Base-by-base conservation (phyloP, 2,797 vertebrate genomes). In the Pipistrellus nathusii region DNA sequence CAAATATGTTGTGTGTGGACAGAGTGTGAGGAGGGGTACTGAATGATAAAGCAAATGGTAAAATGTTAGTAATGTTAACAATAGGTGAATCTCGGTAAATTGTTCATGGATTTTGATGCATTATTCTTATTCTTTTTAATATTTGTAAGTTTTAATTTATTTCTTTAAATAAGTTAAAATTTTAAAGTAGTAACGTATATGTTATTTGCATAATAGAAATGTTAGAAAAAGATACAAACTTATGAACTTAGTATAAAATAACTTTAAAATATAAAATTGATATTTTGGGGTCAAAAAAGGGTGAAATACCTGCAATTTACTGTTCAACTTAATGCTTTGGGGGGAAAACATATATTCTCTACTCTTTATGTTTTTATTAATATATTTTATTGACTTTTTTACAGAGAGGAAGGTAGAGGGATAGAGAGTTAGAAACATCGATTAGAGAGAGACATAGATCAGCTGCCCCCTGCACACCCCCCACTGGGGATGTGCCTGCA, bases 251-350 rank as follows among this genome's bases (percentile, higher is more conserved):
- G 77, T 64, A 2, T 46, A 80, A 88, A 91, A 55, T 44, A 62
- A 41, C 12, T 44, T 78, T 46, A 25, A 82, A 90, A 88, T 53
- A 71, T 77, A 12, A 82, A 88, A 62, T 77, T 32, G 3, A 41
- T 48, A 30, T 91, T 88, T 94, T 88, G 6, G 46, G 6, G 7
- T 64, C 32, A 85, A n/a, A 62, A 75, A 48, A 15, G 0, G 11
- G 9, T 88, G 44, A 82, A 51, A 68, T 73, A 78, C 13, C 46
- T 0, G 3, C 51, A 32, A 88, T 78, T 62, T 83, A 8, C 55
- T 55, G 23, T 35, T 77, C 66, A 81, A n/a, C 15, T 90, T 89
- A 64, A 55, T 71, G 18, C 6, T n/a, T 82, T 93, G 91, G 75
- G 11, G 7, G 0, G 3, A 27, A 88, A 86, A 68, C 1, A 71